Evolutionary conservation across 2,797 vertebrate species (phyloP), one percentile per base, ranked within the genome.

Genomic region (Takifugu rubripes): DNA sequence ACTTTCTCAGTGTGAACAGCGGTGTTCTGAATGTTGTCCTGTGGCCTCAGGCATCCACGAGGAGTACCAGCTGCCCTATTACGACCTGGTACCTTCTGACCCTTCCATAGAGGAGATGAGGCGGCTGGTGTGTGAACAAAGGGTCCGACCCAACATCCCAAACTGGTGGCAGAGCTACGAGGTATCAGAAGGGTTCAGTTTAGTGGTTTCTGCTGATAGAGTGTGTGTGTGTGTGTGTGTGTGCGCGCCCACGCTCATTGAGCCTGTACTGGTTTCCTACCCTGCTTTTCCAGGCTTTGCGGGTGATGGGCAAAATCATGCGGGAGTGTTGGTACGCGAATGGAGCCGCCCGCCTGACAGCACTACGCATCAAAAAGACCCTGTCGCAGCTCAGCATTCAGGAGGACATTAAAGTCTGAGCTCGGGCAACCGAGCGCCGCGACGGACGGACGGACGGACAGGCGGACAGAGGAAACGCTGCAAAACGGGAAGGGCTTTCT

Each of bases 271-370:
- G 1, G 50, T 24, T 57, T 26, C 57, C 3, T 21, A 5, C 36
- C 8, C 12, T 50, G 15, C 42, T 70, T 4, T 59, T 59, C 14
- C 62, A 98, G 96, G 93, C 95, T 0, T 77, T 98, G 36, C 93
- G 95, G 36, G 93, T 97, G 71, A 97, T 98, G 95, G 95, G 94
- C 11, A 98, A 96, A 90, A 96, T 98, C 87, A 99, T 98, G 96
- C 89, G 95, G 0, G 96, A 99, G 81, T 99, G 96, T 73, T 99
- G 96, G 96, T 98, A 97, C 3, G 89, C 94, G 36, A 99, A 96
- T 0, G 94, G 95, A 0, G 94, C 95, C 0, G 96, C 96, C 24
- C 92, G 96, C 1, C 84, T 98, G 60, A 98, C 96, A 0, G 95
- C 96, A 5, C 91, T 98, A 61, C 96, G 96, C 84, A 96, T 98